Conservation (phyloP, 2,888 invertebrate species). For the Tenthredo notha region DNA sequence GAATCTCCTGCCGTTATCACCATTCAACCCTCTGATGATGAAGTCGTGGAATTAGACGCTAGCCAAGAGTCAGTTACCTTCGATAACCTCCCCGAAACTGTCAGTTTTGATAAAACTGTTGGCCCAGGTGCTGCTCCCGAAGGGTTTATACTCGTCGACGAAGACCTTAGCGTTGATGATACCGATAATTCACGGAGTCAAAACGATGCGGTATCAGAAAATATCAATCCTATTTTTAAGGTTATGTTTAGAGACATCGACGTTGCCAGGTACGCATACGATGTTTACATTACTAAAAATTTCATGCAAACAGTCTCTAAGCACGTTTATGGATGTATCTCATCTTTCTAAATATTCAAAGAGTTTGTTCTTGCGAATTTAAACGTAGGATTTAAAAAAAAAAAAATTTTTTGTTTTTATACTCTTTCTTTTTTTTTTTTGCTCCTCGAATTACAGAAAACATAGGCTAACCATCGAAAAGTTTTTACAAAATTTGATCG, state of each 20-base stretch:
- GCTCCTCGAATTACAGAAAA: constrained; percentile 60
- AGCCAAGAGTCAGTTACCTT: constrained; percentile 59
- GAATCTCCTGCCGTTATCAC: constrained; percentile 4
- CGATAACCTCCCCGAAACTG: constrained; percentile 44
- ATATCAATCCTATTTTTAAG: constrained; percentile 68
- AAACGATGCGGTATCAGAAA: background rate
- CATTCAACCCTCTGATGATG: constrained; percentile 54
- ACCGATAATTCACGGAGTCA: background rate
- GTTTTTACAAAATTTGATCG: constrained; percentile 64
- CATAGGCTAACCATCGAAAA: constrained; percentile 63
- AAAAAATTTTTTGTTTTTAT: background rate
- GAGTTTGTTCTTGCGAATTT: background rate
- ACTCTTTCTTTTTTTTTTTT: background rate
- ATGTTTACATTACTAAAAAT: background rate
- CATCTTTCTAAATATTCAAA: background rate
- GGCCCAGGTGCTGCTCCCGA: constrained; percentile 66
- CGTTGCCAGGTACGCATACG: constrained; percentile 66
- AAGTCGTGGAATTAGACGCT: constrained; percentile 63
- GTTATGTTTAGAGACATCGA: constrained; percentile 71
- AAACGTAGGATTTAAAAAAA: background rate
- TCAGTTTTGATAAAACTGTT: constrained; percentile 58
- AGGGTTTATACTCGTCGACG: constrained; percentile 64
- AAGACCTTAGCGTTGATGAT: constrained; percentile 56
- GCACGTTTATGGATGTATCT: background rate
- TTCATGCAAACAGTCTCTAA: background rate